Conservation (phyloP, 2,888 invertebrate species). For the Amiota mariae region DNA sequence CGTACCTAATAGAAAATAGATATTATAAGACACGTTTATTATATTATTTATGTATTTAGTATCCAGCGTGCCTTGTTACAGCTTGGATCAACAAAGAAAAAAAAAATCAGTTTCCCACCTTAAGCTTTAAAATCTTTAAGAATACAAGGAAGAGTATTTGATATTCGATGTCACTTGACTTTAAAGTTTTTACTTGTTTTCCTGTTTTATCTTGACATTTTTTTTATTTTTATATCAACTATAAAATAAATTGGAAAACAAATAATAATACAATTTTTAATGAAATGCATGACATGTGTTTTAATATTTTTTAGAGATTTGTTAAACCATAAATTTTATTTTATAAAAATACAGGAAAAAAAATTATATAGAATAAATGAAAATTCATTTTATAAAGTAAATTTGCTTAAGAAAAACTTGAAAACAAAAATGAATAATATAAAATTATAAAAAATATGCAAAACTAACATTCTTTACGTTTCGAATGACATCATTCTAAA, state of each 20-base stretch:
- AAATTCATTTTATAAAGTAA: no score
- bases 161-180: no score
- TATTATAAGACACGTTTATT: no score
- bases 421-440: not conserved
- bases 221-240: constrained; percentile 39
- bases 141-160: no score
- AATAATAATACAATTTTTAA: constrained; percentile 46
- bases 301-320: constrained; percentile 12
- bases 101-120: no score
- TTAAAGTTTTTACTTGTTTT: no score
- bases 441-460: constrained; percentile 16
- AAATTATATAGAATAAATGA: constrained; percentile 48
- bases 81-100: no score
- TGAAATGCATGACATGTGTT: constrained; percentile 36
- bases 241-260: constrained; percentile 42
- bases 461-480: not conserved
- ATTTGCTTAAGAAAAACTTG: no score
- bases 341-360: not conserved
- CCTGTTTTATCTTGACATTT: constrained; percentile 16
- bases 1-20: no score
- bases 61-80: no score
- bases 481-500: not conserved
- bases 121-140: no score
- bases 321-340: constrained; percentile 8
- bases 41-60: no score